phyloP scores from a whole-genome alignment of 2,888 invertebrate species.

The Chalcosyrphus nemorum region DNA sequence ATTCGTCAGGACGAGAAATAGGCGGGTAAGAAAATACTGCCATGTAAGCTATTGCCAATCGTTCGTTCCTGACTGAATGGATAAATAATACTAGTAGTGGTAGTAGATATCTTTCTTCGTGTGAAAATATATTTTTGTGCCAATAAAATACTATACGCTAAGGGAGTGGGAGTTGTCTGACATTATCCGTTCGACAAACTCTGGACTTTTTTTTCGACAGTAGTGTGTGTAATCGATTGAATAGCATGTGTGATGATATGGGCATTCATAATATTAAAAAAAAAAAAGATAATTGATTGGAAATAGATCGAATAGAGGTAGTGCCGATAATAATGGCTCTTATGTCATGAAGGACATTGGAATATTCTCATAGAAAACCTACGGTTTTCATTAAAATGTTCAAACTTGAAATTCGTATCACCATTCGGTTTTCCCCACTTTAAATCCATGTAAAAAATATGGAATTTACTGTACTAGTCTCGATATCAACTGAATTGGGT shows the following conservation, averaged over 20 bases:
- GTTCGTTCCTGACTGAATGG: slow-evolving; percentile 14
- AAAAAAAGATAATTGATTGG: too few relatives aligned
- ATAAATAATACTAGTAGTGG: slow-evolving; percentile 15
- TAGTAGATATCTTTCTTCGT: neutral
- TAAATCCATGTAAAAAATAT: too few relatives aligned
- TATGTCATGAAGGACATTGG: too few relatives aligned
- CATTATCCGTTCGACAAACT: slow-evolving; percentile 33
- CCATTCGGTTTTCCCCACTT: too few relatives aligned
- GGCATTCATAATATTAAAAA: neutral
- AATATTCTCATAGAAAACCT: too few relatives aligned
- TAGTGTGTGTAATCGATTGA: neutral
- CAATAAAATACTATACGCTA: slow-evolving; percentile 36
- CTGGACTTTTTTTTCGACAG: neutral
- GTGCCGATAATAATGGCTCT: too few relatives aligned
- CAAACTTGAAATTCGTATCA: too few relatives aligned
- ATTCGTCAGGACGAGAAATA: slow-evolving; percentile 8
- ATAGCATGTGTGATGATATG: neutral
- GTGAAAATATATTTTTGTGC: slow-evolving; percentile 35
- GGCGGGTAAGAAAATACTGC: neutral
- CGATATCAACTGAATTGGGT: too few relatives aligned
- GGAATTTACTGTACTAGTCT: too few relatives aligned
- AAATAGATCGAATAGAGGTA: too few relatives aligned
- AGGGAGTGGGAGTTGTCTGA: neutral
- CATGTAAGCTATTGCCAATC: slow-evolving; percentile 33
- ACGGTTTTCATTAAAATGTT: too few relatives aligned